phyloP scores from a whole-genome alignment of 2,797 vertebrate genomes.

The Platyrinchus mystaceus region DNA sequence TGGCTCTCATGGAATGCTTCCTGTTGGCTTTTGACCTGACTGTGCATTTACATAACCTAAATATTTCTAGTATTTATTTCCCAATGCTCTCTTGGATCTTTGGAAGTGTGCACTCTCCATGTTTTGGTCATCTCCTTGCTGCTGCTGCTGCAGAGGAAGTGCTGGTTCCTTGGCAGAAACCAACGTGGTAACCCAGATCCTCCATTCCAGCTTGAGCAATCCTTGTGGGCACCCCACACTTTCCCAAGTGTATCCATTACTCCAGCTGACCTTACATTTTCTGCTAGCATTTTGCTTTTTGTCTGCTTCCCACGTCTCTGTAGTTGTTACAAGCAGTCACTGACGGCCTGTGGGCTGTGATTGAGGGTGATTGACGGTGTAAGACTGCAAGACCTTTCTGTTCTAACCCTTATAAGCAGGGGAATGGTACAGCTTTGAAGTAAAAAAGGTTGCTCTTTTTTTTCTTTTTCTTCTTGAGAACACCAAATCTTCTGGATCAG shows the following conservation, averaged over 20 bases:
- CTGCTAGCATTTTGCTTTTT: neutral
- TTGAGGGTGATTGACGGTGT: neutral
- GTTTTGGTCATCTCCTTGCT: neutral
- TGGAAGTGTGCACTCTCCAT: neutral
- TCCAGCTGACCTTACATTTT: neutral
- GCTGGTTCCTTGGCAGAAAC: neutral
- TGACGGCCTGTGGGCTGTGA: neutral
- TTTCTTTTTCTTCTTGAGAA: neutral
- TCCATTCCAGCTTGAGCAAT: neutral
- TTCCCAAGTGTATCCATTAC: neutral
- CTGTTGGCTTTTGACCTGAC: neutral
- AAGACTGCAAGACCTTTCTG: neutral
- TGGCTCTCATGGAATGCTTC: neutral
- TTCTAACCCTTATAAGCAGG: neutral
- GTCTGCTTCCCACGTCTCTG: neutral
- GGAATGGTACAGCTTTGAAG: neutral
- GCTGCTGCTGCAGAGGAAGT: neutral
- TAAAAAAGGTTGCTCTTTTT: neutral
- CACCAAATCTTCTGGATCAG: conserved; percentile 17
- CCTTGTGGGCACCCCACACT: neutral
- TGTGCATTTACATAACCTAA: neutral
- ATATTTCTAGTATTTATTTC: neutral
- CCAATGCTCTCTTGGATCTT: neutral
- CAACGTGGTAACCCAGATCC: rapidly evolving
- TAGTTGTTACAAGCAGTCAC: neutral